Evolutionary conservation across 2,888 invertebrate genomes (phyloP).

Genomic region (Imbricaverruca yamaguchii): DNA sequence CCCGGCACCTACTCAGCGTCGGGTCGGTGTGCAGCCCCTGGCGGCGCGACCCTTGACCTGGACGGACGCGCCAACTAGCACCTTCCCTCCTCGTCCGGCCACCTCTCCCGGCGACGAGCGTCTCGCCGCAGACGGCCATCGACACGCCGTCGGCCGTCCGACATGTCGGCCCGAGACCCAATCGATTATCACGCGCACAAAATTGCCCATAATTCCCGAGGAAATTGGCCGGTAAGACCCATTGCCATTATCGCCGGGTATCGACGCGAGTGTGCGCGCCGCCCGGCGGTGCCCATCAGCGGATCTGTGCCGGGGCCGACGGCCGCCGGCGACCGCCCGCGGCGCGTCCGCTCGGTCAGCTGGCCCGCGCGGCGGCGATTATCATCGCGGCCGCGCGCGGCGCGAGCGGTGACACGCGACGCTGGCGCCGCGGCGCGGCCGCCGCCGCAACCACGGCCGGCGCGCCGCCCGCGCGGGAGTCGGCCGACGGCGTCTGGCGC

Average conservation of each 20-base stretch:
- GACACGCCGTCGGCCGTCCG: too few relatives aligned
- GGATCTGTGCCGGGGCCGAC: background rate
- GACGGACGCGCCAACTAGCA: too few relatives aligned
- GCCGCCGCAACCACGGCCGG: background rate
- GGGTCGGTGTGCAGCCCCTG: too few relatives aligned
- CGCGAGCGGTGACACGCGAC: background rate
- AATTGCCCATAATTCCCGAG: slow-evolving; percentile 8
- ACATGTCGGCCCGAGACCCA: background rate
- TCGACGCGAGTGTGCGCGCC: background rate
- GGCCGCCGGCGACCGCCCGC: background rate
- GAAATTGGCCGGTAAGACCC: slow-evolving; percentile 15
- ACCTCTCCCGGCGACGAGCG: too few relatives aligned
- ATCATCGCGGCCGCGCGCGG: background rate
- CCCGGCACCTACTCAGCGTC: too few relatives aligned
- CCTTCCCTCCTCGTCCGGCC: too few relatives aligned
- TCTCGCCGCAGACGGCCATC: too few relatives aligned
- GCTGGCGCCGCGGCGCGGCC: background rate
- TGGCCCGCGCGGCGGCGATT: background rate
- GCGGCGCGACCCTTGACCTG: too few relatives aligned
- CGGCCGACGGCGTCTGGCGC: too few relatives aligned
- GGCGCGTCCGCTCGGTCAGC: background rate
- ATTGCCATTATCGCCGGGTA: slow-evolving; percentile 7
- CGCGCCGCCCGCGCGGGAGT: too few relatives aligned
- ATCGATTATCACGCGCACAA: slow-evolving; percentile 10
- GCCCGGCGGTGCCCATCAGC: background rate